A percentile compares a stretch with the other conserved stretches of the same genome.
phyloP scores from a whole-genome alignment of 2,797 vertebrate genomes.

The Botia kubotai region DNA sequence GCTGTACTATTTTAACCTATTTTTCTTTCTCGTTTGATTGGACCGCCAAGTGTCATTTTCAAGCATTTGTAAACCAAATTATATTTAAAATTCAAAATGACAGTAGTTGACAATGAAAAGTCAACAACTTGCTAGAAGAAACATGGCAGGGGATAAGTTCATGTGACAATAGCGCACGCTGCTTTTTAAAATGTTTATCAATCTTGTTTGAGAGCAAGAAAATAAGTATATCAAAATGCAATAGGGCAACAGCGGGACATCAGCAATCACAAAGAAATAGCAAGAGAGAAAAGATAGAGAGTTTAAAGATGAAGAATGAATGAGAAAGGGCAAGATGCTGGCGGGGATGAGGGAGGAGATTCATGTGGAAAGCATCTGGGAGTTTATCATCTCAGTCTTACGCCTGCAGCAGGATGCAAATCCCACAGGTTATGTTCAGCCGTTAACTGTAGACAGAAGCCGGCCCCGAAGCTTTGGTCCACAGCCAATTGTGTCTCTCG shows the following conservation, averaged over 20 bases:
- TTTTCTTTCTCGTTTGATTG: too few species aligned
- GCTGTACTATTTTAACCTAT: too few species aligned
- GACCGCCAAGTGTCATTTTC: too few species aligned
- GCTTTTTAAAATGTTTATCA: not conserved
- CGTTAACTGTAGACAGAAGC: slow-evolving; percentile 36
- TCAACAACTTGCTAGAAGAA: too few species aligned
- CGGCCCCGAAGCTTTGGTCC: slow-evolving; percentile 26
- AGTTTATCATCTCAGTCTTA: slow-evolving; percentile 28
- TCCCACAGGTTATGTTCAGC: slow-evolving; percentile 39
- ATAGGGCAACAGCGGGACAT: not conserved
- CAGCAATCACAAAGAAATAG: slow-evolving; percentile 1
- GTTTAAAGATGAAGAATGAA: slow-evolving; percentile 6
- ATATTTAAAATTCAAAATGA: too few species aligned
- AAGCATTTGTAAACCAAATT: too few species aligned
- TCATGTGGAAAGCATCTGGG: slow-evolving; percentile 29
- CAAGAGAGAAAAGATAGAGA: slow-evolving; percentile 2
- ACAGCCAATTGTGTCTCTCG: slow-evolving; percentile 34
- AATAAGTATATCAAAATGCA: not conserved
- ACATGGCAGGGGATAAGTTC: too few species aligned
- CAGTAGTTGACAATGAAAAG: too few species aligned
- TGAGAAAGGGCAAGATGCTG: slow-evolving; percentile 7
- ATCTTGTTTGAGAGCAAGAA: slow-evolving; percentile 27
- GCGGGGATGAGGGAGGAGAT: not conserved
- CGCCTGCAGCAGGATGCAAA: not conserved
- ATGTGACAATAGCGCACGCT: too few species aligned